Conservation (phyloP, 2,797 vertebrate genomes). For the Staurois parvus region DNA sequence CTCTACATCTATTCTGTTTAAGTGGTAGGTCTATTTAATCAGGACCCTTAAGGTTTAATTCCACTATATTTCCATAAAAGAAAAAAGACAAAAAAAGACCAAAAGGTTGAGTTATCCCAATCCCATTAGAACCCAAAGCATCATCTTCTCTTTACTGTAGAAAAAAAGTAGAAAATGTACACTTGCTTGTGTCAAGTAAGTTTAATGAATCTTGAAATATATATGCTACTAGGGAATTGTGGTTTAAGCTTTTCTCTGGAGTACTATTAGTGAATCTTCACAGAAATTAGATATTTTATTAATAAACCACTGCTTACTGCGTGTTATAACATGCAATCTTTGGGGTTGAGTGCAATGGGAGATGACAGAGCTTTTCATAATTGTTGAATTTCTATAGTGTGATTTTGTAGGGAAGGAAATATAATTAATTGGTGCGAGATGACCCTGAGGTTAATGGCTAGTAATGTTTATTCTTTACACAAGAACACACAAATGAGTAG, state of each 20-base stretch:
- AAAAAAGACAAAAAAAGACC: conserved; percentile 12
- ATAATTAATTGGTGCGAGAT: conserved; percentile 71
- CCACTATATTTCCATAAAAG: neutral
- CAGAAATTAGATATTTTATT: conserved; percentile 53
- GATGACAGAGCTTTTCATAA: conserved; percentile 8
- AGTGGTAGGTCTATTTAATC: neutral
- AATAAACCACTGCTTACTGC: conserved; percentile 32
- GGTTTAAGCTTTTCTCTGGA: conserved; percentile 36
- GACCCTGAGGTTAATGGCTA: conserved; percentile 73
- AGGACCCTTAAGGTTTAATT: conserved; percentile 15
- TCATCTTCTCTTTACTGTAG: conserved; percentile 20
- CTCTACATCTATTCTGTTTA: too few relatives aligned
- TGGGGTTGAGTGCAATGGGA: neutral
- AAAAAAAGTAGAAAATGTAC: conserved; percentile 21
- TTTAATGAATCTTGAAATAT: conserved; percentile 49
- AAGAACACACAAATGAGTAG: neutral
- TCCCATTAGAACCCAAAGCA: conserved; percentile 4
- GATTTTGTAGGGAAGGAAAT: conserved; percentile 13
- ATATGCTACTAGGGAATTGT: conserved; percentile 46
- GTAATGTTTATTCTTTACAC: conserved; percentile 65
- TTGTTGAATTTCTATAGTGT: conserved; percentile 20
- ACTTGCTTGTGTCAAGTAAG: conserved; percentile 23
- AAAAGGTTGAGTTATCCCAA: conserved; percentile 3
- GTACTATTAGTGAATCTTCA: conserved; percentile 41
- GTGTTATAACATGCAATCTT: conserved; percentile 26